These are phyloP conservation scores for Netelia fuscicornis DNA, from an alignment of 2,888 invertebrate genomes.

Conservation along the genomic window DNA sequence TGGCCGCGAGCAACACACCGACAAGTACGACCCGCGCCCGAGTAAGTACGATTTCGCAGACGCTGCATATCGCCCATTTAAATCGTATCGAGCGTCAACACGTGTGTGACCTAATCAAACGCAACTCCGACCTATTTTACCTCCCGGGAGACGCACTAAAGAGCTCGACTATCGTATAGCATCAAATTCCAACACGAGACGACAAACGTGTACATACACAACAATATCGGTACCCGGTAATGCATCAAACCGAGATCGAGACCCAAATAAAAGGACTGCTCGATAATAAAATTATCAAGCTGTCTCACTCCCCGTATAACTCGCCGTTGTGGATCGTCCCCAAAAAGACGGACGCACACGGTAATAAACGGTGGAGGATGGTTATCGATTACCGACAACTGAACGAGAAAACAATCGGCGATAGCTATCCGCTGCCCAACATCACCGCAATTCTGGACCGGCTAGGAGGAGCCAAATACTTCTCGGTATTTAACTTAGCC, in stretches of 20 bases:
- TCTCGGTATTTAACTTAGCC: too few species aligned
- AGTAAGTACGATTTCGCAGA: neutral
- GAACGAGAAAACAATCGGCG: slow-evolving; percentile 32
- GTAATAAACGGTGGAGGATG: too few species aligned
- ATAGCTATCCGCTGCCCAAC: slow-evolving; percentile 51
- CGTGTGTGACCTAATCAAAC: neutral
- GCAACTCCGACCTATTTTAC: neutral
- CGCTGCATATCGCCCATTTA: neutral
- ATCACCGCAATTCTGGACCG: too few species aligned
- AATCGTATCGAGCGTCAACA: neutral
- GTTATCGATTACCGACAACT: too few species aligned
- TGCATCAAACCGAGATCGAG: slow-evolving; percentile 3
- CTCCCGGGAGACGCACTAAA: neutral
- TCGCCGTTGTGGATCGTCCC: too few species aligned
- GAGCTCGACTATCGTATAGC: neutral
- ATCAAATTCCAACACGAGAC: slow-evolving; percentile 27
- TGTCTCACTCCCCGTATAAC: too few species aligned
- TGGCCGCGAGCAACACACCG: neutral
- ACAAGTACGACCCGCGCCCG: neutral
- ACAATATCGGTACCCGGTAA: slow-evolving; percentile 40
- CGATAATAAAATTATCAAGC: too few species aligned
- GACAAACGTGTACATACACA: slow-evolving; percentile 21
- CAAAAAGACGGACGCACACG: too few species aligned
- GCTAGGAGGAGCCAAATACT: too few species aligned
- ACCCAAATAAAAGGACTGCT: too few species aligned